Base-by-base conservation (phyloP, 2,888 invertebrate species). In the Cynaeus angustus region DNA sequence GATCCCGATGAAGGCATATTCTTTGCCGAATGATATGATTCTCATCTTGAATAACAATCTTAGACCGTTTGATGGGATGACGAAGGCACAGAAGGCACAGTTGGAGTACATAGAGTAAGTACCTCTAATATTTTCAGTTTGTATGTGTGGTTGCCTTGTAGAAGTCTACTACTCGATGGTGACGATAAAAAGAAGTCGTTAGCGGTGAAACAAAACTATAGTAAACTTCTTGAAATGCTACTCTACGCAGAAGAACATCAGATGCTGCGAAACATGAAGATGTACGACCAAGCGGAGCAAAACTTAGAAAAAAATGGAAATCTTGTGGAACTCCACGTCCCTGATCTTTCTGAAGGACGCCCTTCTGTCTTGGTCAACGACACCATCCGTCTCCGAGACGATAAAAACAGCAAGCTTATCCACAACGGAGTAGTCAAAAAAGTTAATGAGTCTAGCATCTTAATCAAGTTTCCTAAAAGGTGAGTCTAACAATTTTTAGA, bases 291-390 rank as follows among this genome's bases (percentile, higher is more conserved):
- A 66, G 64, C 71, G 13, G 66, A 74, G 64, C 79, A 72, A 59
- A 71, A 50, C 37, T 72, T 78, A 56, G 14, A 10, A 8, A 16
- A 46, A 14, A 59, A 41, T 6, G 14, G 37, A 38, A n/a, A 21
- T 12, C 12, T 56, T 13, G 28, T 46, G n/a, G 46, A 56, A 10
- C 66, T 55, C 14, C 61, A 83, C 82, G 83, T 85, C 14, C 81
- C 84, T 30, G 83, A 81, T 13, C 72, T 85, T 37, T 80, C 82
- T 3, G 85, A 85, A 75, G 78, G 80, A 13, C 76, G 84, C 16
- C 85, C 85, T 0, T 84, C 83, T 13, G 66, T 84, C 30, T 53
- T 83, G 8, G 72, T 74, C 37, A 77, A 80, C 50, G 84, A 85
- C 71, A 70, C 74, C 13, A 79, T 84, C 14, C 78, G 74, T 48